Conservation (phyloP, 2,888 invertebrate species). For the Syrista parreyssii region DNA sequence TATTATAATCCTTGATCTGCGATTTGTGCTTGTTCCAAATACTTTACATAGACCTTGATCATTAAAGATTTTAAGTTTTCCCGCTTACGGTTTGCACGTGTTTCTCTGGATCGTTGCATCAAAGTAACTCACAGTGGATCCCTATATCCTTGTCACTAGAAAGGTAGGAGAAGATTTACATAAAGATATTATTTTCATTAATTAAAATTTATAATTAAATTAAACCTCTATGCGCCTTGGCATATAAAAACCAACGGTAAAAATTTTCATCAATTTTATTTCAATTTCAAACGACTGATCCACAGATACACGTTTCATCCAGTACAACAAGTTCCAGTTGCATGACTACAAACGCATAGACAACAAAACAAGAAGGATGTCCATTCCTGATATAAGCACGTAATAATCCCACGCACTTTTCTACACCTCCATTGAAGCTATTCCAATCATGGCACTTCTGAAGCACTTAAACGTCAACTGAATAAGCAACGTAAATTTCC, state of each 20-base stretch:
- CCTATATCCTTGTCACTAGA: neutral
- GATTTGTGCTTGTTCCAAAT: neutral
- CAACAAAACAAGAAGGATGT: neutral
- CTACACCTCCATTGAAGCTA: neutral
- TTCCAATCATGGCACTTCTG: neutral
- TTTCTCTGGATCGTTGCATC: neutral
- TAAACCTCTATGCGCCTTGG: neutral
- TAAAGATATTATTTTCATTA: neutral
- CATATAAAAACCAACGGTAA: neutral
- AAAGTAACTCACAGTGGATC: neutral
- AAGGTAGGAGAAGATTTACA: neutral
- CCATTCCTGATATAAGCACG: neutral
- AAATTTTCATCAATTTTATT: neutral
- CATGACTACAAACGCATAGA: neutral
- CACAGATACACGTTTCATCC: neutral
- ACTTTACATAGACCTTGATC: neutral
- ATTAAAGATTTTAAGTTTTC: neutral
- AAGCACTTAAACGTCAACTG: neutral
- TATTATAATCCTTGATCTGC: neutral
- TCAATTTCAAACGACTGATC: slow-evolving; percentile 27
- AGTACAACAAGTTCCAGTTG: neutral
- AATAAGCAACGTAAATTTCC: neutral
- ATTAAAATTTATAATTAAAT: neutral
- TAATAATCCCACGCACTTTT: neutral
- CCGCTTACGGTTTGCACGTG: neutral